Evolutionary conservation across 2,113 vertebrate genomes (phyloP).

Genomic region (Dromaius novaehollandiae): DNA sequence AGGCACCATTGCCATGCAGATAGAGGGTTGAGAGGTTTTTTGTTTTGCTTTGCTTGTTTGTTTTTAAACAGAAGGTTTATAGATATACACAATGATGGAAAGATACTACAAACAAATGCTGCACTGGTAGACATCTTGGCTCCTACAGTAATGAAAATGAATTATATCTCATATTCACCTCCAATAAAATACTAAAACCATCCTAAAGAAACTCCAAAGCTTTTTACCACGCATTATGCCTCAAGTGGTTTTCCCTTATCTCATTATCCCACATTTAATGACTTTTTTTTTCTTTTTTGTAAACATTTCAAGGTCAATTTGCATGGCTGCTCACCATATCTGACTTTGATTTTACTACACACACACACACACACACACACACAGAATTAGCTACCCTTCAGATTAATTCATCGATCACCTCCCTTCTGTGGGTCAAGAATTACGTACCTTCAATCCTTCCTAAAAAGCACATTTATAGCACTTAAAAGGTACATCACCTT

Average conservation of each 20-base stretch:
- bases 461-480: not conserved
- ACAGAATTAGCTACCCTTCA: not conserved
- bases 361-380: not conserved
- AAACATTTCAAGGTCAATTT: not conserved
- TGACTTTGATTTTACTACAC: not conserved
- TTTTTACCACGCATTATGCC: constrained; percentile 12
- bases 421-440: not conserved
- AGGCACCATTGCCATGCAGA: not conserved
- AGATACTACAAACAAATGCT: constrained; percentile 45
- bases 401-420: not conserved
- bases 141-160: constrained; percentile 43
- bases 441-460: not conserved
- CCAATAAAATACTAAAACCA: constrained; percentile 10
- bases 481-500: not conserved
- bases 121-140: constrained; percentile 33
- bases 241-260: constrained; percentile 21
- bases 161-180: constrained; percentile 22
- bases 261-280: not conserved
- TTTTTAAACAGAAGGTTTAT: constrained; percentile 41
- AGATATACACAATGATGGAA: constrained; percentile 13
- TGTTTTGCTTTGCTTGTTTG: not conserved
- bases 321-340: not conserved
- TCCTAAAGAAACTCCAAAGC: not conserved
- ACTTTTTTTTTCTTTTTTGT: not conserved
- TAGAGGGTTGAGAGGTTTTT: not conserved